Evolutionary conservation across 2,113 vertebrate species (phyloP).

Genomic region (Galeopterus variegatus): DNA sequence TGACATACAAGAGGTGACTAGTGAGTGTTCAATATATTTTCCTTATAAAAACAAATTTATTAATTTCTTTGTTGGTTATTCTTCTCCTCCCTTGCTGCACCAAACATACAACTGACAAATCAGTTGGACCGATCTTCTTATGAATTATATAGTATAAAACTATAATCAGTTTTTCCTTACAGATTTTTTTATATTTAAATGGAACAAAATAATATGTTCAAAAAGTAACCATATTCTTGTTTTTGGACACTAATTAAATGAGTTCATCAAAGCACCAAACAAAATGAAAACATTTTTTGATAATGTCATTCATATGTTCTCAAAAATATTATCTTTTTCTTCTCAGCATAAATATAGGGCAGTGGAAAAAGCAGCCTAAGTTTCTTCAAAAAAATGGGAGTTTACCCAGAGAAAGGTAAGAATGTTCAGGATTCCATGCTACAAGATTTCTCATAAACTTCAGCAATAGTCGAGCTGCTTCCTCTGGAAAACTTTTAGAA

Average conservation of each 20-base stretch:
- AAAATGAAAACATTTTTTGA: slow-evolving; percentile 47
- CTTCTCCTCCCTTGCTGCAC: background rate
- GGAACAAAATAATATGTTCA: background rate
- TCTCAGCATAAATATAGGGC: background rate
- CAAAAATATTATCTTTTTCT: slow-evolving; percentile 46
- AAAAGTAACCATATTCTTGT: background rate
- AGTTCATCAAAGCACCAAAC: slow-evolving; percentile 5
- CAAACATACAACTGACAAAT: background rate
- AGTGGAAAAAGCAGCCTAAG: background rate
- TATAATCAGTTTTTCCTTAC: background rate
- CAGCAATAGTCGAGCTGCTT: background rate
- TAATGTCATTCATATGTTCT: background rate
- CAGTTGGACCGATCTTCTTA: background rate
- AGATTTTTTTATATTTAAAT: slow-evolving; percentile 51
- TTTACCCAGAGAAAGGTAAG: background rate
- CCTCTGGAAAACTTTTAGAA: background rate
- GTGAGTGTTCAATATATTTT: slow-evolving; percentile 18
- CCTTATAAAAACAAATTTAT: slow-evolving; percentile 30
- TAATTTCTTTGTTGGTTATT: background rate
- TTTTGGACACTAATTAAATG: slow-evolving; percentile 16
- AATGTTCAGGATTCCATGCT: background rate
- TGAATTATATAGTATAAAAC: background rate
- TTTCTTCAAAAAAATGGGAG: background rate
- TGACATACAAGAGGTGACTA: background rate
- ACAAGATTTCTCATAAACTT: background rate